phyloP scores from a whole-genome alignment of 2,888 invertebrate species.

The Campopleginae sp. region DNA sequence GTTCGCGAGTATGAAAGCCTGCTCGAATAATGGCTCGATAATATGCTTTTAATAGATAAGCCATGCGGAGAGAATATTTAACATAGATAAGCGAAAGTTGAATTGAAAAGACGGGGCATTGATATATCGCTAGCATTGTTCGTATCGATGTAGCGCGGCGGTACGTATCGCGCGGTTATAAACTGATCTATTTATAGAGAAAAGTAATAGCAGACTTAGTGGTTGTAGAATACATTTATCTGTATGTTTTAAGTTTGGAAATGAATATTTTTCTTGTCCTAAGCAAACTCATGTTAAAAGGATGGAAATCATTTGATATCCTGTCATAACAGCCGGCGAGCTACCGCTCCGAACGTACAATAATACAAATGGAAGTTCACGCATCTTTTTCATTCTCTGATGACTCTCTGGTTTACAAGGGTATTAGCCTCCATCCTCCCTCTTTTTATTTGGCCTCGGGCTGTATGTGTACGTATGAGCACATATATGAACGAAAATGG shows the following conservation, averaged over 20 bases:
- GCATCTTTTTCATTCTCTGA: conserved; percentile 21
- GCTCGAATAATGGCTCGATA: conserved; percentile 26
- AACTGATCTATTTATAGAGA: conserved; percentile 38
- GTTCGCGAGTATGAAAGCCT: conserved; percentile 16
- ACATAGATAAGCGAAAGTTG: conserved; percentile 25
- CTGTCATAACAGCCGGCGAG: conserved; percentile 53
- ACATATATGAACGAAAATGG: conserved; percentile 26
- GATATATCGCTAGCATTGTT: neutral
- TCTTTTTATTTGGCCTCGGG: conserved; percentile 23
- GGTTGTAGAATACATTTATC: conserved; percentile 18
- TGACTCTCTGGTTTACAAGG: conserved; percentile 22
- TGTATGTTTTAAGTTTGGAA: conserved; percentile 16
- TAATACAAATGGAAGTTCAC: conserved; percentile 39
- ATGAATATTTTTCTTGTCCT: conserved; percentile 52
- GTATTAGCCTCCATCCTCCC: conserved; percentile 19
- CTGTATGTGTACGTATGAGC: conserved; percentile 1
- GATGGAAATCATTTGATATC: conserved; percentile 39
- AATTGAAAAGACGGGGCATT: conserved; percentile 8
- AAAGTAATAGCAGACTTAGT: conserved; percentile 10
- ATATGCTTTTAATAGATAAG: conserved; percentile 7
- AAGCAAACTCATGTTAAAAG: conserved; percentile 42
- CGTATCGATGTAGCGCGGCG: neutral
- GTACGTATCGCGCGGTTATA: neutral
- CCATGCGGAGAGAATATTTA: conserved; percentile 16
- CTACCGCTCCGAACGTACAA: conserved; percentile 41